phyloP scores from a whole-genome alignment of 2,797 vertebrate genomes.

The Takifugu rubripes region DNA sequence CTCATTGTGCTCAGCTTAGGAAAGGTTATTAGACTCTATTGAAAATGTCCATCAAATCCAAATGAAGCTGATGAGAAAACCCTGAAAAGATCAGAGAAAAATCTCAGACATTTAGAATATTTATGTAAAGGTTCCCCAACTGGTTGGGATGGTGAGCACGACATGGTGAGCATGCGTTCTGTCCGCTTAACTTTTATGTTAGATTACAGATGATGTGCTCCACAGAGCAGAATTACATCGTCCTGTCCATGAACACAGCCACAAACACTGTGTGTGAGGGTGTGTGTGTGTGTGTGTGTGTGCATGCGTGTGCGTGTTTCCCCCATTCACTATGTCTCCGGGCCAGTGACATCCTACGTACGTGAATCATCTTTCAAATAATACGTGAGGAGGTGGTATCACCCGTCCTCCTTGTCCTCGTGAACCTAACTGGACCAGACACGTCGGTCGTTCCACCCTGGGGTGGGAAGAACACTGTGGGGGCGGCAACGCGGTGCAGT shows the following conservation, averaged over 20 bases:
- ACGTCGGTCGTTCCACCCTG: conserved; percentile 34
- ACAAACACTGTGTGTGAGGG: conserved; percentile 14
- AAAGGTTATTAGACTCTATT: too few relatives aligned
- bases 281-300: conserved; percentile 15
- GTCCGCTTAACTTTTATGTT: conserved; percentile 47
- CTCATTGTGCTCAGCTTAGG: too few relatives aligned
- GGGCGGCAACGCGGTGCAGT: conserved; percentile 12
- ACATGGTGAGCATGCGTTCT: conserved; percentile 25
- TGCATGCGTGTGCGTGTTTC: conserved; percentile 26
- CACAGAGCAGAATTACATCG: conserved; percentile 38
- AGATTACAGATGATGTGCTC: conserved; percentile 54
- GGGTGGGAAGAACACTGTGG: not conserved
- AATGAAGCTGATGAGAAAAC: too few relatives aligned
- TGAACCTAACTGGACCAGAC: conserved; percentile 72
- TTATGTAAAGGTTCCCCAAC: conserved; percentile 1
- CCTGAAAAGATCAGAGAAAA: too few relatives aligned
- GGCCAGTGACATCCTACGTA: conserved; percentile 54
- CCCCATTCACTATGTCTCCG: conserved; percentile 47
- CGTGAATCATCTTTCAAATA: conserved; percentile 62
- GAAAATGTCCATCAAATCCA: too few relatives aligned
- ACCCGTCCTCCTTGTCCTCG: conserved; percentile 85
- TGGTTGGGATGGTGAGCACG: conserved; percentile 16
- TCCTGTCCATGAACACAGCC: conserved; percentile 15
- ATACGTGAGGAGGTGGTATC: conserved; percentile 79
- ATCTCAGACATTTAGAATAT: too few relatives aligned